These are phyloP conservation scores for Petaurus breviceps DNA, from an alignment of 2,113 vertebrate genomes.

Conservation along the genomic window DNA sequence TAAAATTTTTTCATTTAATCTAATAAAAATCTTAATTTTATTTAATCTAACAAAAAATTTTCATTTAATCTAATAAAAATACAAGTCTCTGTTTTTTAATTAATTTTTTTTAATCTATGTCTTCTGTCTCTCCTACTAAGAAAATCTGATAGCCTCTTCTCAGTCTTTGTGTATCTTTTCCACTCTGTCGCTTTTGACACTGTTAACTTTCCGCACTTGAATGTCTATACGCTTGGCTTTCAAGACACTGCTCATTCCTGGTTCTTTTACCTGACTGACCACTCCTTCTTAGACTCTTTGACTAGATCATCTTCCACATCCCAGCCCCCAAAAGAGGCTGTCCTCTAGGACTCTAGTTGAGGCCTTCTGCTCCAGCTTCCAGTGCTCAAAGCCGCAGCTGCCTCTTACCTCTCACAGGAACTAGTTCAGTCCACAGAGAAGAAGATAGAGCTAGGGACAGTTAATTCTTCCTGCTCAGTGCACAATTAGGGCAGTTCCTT, in stretches of 20 bases:
- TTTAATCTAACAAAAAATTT: background rate
- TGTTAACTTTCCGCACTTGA: background rate
- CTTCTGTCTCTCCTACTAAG: background rate
- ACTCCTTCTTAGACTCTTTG: background rate
- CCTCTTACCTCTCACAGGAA: no score
- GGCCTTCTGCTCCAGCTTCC: no score
- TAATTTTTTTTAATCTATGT: background rate
- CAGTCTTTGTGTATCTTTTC: background rate
- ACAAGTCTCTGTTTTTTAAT: background rate
- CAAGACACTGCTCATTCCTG: background rate
- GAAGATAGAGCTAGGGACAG: no score
- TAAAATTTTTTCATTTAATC: background rate
- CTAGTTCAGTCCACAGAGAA: no score
- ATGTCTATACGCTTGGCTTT: background rate
- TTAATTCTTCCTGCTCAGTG: no score
- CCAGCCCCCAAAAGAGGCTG: no score
- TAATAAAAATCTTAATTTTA: background rate
- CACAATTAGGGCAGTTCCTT: no score
- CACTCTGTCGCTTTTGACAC: background rate
- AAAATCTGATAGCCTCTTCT: background rate
- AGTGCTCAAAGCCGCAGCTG: no score
- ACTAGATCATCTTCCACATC: no score
- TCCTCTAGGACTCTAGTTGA: no score
- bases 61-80: background rate
- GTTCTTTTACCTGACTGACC: background rate